Conservation (phyloP, 2,797 vertebrate species). For the Thamnophis elegans region DNA sequence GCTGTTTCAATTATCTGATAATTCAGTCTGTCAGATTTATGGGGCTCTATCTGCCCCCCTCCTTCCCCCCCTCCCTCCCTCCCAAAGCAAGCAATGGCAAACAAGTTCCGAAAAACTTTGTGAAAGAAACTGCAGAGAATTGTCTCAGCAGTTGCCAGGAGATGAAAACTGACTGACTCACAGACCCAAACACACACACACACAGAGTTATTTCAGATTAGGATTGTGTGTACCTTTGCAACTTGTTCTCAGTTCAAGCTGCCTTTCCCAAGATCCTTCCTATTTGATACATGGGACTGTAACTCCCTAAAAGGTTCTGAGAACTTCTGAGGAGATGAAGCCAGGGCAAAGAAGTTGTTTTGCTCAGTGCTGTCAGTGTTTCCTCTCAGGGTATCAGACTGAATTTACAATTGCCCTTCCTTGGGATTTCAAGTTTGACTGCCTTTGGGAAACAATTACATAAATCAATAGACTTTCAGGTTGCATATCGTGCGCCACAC, state of each 20-base stretch:
- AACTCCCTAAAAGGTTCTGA: not conserved
- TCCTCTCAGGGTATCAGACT: not conserved
- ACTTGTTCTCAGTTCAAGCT: not conserved
- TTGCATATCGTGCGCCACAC: not conserved
- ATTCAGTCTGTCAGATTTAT: not conserved
- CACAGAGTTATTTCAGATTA: not conserved
- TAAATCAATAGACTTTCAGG: not conserved
- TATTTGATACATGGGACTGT: not conserved
- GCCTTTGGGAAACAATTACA: not conserved
- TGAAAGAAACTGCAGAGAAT: not conserved
- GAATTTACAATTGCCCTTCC: not conserved
- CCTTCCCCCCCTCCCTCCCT: accelerated
- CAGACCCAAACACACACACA: no score
- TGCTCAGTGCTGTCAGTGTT: not conserved
- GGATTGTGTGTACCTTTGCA: not conserved
- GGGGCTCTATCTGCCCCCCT: not conserved
- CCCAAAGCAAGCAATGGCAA: not conserved
- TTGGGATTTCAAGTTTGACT: not conserved
- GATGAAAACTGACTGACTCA: not conserved
- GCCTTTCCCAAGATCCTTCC: not conserved
- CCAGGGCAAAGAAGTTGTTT: not conserved
- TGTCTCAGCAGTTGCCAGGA: not conserved
- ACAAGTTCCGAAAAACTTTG: not conserved
- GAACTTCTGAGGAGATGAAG: not conserved
- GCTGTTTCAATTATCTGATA: not conserved